Base-by-base conservation (phyloP, 2,888 invertebrate genomes). In the Erebia epiphron region DNA sequence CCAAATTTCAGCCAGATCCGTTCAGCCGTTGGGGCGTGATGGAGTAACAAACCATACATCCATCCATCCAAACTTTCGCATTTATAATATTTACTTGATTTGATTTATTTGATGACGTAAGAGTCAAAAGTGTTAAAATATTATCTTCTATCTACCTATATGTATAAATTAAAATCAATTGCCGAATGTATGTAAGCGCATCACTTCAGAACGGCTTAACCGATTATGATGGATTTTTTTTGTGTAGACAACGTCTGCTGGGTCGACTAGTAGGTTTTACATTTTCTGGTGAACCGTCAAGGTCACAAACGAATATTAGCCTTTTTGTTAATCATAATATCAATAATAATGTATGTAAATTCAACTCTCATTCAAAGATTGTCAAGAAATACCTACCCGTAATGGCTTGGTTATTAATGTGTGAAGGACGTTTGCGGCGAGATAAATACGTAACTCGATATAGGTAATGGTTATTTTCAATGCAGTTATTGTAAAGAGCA, bases 391-490 rank as follows among this genome's bases (percentile, higher is more conserved):
- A 64, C 46, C 11, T 46, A 46, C 46, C 13, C 10, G 41, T 52
- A 60, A 68, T 68, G 18, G 65, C 52, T 46, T 54, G 46, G 68
- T 68, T 52, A 49, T 64, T 66, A 68, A 63, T 62, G 69, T 66
- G 65, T 60, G 74, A 72, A 72, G 72, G 74, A 67, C 72, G 62
- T 62, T 68, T 70, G 69, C 66, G 74, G 70, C 68, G 64, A 56
- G 62, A 58, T 60, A 18, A 60, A 70, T 49, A 64, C 57, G 72
- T 73, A 72, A 73, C 61, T 57, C 61, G 67, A 69, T 73, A 69
- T 61, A n/a, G n/a, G n/a, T n/a, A 52, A 43, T 57, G 35, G 54
- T 61, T 70, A 67, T 70, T 68, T 66, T 62, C 57, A 68, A 68
- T 60, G 65, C 26, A 60, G 52, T 43, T 56, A 61, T 69, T 54